Evolutionary conservation across 2,888 invertebrate genomes (phyloP), one percentile per base, ranked within the genome.

Genomic region (Noctua fimbriata): DNA sequence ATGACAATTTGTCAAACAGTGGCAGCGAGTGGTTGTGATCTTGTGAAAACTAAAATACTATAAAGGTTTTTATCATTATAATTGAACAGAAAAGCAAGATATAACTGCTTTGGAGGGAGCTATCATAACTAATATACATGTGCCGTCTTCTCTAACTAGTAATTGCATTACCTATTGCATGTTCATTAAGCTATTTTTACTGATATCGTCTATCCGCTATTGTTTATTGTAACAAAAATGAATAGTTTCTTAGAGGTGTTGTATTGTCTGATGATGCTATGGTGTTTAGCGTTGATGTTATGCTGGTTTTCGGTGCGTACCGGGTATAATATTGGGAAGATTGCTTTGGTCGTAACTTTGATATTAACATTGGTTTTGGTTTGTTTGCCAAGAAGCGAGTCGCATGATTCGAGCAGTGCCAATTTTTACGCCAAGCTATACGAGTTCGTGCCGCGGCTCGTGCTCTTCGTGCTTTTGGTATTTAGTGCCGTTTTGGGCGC

Each of bases 221-320:
- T 88, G 85, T 88, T 89, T 88, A 87, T 83, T 84, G 76, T 84
- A 85, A 80, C 69, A 85, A 79, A 88, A 88, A 96, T 96, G 96
- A 90, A 92, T 93, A 93, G 91, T 97, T 95, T 98, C 90, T 98
- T 98, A 91, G 94, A 97, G 85, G 98, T 98, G 88, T 96, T 98
- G 82, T 97, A 98, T 92, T 95, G 98, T 89, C 94, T 98, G 90
- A 96, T 97, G 82, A 94, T 97, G 79, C 92, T 98, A 88, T 98
- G 98, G 98, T 96, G 97, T 87, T 89, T 97, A 79, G 97, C 98
- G 58, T 94, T 97, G 63, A 91, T 98, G 89, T 92, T 98, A 88
- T 98, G 98, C 89, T 97, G 98, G 90, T 94, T 98, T 73, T 97
- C 98, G 5, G 94, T 98, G 69, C 97, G 97, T 90, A 97, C 98